phyloP scores from a whole-genome alignment of 35 echinoderm and acorn worm species.

The Heliocidaris tuberculata region DNA sequence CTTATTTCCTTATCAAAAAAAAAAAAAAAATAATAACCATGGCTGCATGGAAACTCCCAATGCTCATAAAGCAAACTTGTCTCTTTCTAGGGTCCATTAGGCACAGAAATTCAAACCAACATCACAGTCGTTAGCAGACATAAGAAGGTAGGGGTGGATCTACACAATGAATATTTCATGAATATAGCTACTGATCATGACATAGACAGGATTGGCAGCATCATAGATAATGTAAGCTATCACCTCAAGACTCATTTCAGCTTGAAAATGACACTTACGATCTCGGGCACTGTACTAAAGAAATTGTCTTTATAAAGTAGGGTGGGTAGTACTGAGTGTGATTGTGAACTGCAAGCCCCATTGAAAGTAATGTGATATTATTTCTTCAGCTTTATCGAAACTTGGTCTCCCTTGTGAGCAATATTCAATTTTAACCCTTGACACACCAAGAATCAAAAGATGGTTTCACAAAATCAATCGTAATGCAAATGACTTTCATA shows the following conservation, averaged over 20 bases:
- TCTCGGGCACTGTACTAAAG: constrained; percentile 8
- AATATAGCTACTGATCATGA: neutral
- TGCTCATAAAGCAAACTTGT: neutral
- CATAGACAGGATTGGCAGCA: neutral
- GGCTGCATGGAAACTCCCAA: neutral
- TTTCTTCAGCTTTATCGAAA: neutral
- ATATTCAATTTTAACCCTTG: neutral
- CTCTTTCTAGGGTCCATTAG: neutral
- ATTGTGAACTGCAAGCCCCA: neutral
- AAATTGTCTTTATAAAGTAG: neutral
- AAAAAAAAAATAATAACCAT: neutral
- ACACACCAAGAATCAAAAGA: too few relatives aligned
- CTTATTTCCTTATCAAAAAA: too few relatives aligned
- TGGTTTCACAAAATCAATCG: too few relatives aligned
- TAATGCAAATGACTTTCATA: too few relatives aligned
- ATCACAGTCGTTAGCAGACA: neutral
- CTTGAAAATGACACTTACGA: neutral
- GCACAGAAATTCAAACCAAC: constrained; percentile 16
- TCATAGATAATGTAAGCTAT: constrained; percentile 12
- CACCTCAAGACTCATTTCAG: neutral
- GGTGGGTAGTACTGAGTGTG: neutral
- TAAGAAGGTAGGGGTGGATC: neutral
- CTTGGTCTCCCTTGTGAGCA: neutral
- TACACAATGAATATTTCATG: neutral
- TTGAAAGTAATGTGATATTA: neutral